These are phyloP conservation scores for Heterotis niloticus DNA, from an alignment of 2,113 vertebrate species.

Conservation along the genomic window DNA sequence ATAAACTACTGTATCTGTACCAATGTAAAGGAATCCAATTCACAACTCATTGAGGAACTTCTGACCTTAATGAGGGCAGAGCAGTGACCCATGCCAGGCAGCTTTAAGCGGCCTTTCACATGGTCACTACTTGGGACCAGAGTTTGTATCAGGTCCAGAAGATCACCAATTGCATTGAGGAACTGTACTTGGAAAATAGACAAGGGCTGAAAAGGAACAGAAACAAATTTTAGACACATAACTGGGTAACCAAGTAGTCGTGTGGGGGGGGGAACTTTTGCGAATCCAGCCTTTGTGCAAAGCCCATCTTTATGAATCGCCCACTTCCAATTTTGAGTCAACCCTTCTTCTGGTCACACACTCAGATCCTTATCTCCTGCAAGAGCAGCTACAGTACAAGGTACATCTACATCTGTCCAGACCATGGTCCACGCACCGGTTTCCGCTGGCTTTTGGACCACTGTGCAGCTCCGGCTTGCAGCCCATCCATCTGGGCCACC, in stretches of 20 bases:
- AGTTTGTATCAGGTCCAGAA: slow-evolving; percentile 79
- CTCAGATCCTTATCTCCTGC: too few relatives aligned
- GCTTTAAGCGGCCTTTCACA: slow-evolving; percentile 40
- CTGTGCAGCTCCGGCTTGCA: slow-evolving; percentile 70
- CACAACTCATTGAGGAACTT: too few relatives aligned
- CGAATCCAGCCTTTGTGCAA: too few relatives aligned
- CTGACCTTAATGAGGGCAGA: slow-evolving; percentile 88
- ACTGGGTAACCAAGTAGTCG: too few relatives aligned
- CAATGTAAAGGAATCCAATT: neutral
- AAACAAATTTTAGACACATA: slow-evolving; percentile 22
- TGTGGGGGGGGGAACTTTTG: too few relatives aligned
- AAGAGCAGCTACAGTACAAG: neutral
- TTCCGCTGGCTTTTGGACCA: slow-evolving; percentile 65
- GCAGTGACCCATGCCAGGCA: slow-evolving; percentile 82
- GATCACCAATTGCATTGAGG: slow-evolving; percentile 79
- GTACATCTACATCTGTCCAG: neutral
- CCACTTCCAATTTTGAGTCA: too few relatives aligned
- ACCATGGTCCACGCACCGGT: slow-evolving; percentile 54
- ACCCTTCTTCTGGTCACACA: too few relatives aligned
- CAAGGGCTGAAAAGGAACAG: slow-evolving; percentile 57
- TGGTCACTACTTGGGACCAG: slow-evolving; percentile 60
- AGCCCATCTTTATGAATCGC: too few relatives aligned
- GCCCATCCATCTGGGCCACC: slow-evolving; percentile 76
- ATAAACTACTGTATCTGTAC: too few relatives aligned
- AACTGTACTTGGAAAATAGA: slow-evolving; percentile 73